Conservation (phyloP, 2,113 vertebrate genomes). For the Calyptomena viridis region DNA sequence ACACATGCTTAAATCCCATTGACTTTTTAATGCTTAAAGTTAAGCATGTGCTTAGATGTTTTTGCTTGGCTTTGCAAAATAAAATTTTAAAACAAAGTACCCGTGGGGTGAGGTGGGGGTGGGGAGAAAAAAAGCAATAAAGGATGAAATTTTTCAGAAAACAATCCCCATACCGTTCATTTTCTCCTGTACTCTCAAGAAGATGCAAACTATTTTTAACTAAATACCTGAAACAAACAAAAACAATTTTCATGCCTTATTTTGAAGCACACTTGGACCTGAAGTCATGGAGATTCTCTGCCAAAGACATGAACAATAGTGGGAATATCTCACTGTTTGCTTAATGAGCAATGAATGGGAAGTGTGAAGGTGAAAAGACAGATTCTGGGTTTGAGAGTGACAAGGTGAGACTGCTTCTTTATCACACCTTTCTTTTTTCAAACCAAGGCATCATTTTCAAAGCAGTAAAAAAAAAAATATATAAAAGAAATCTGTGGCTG, state of each 20-base stretch:
- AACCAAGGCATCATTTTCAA: background rate
- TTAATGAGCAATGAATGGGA: constrained; percentile 67
- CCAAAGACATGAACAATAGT: constrained; percentile 43
- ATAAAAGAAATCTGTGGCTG: background rate
- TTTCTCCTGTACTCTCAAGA: background rate
- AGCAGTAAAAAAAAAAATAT: background rate
- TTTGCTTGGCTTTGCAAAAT: background rate
- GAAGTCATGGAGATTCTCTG: constrained; percentile 7
- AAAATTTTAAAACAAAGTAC: background rate
- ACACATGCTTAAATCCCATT: constrained; percentile 62
- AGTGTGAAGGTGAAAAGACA: constrained; percentile 71
- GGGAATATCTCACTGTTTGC: constrained; percentile 63
- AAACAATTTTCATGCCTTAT: constrained; percentile 1
- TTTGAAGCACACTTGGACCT: constrained; percentile 2
- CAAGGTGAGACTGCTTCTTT: constrained; percentile 63
- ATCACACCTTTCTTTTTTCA: constrained; percentile 39
- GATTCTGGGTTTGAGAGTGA: constrained; percentile 53
- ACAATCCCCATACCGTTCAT: background rate
- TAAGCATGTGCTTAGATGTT: constrained; percentile 52
- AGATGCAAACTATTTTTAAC: background rate
- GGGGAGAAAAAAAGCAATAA: background rate
- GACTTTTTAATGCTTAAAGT: constrained; percentile 67
- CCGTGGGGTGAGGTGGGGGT: too few relatives aligned
- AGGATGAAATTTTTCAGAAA: background rate
- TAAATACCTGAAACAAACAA: constrained; percentile 42